Evolutionary conservation across 1,140 invertebrate genomes (phyloP), one percentile per base, ranked within the genome.

Genomic region (Papilio aristodemus): DNA sequence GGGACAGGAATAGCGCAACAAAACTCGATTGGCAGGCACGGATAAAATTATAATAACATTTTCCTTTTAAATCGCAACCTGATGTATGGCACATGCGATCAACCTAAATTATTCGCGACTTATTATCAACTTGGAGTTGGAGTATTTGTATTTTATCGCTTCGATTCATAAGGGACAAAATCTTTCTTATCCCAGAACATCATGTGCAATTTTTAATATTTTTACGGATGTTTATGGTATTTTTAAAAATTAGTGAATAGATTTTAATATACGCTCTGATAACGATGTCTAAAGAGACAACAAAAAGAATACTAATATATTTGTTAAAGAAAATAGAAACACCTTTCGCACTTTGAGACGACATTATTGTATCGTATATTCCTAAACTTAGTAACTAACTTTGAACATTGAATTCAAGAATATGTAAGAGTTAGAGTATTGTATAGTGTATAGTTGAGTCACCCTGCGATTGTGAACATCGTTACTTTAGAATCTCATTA

Each of bases 271-370:
- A n/a, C n/a, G n/a, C n/a, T n/a, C n/a, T n/a, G n/a, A n/a, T n/a
- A n/a, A n/a, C n/a, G n/a, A n/a, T n/a, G n/a, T n/a, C n/a, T n/a
- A n/a, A n/a, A n/a, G n/a, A n/a, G 17, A 8, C 9, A 14, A 66
- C 43, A 50, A 39, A 66, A 66, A 66, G 22, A 66, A 50, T 7
- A 50, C 36, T 50, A 66, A 66, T 43, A 50, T 50, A 25, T 66
- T 66, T 66, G 63, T 27, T 66, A 50, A 50, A 66, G 50, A 66
- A n/a, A 66, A 36, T 50, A 17, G 62, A 43, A 64, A 64, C 62
- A 41, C 39, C 39, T 43, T 43, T 64, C 62, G n/a, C 62, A 64
- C 39, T 41, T 46, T 41, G 19, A 38, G 13, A 46, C 41, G 62
- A 64, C 39, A 43, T 39, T 64, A 41, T 25, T 64, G 62, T 64